A percentile compares a stretch with the other conserved stretches of the same genome.
These are phyloP conservation scores for Xanthorhoe designata DNA, from an alignment of 2,888 invertebrate genomes.

Conservation along the genomic window DNA sequence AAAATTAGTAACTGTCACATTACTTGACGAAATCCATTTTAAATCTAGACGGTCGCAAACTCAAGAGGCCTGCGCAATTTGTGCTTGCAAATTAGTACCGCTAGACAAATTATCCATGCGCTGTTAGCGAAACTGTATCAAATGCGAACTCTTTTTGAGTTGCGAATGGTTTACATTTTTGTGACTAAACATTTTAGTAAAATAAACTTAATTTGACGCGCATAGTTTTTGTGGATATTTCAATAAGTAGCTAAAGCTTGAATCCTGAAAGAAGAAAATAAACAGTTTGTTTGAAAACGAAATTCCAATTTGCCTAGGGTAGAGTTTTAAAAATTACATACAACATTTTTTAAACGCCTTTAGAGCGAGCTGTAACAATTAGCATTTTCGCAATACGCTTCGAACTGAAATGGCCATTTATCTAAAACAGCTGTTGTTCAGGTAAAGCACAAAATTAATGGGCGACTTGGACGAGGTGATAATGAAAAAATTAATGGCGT, in stretches of 20 bases:
- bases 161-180: too few species aligned
- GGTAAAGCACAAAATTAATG: conserved; percentile 72
- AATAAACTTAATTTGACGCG: too few species aligned
- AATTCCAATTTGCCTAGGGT: too few species aligned
- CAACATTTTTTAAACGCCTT: background rate
- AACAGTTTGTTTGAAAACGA: too few species aligned
- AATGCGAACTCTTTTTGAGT: too few species aligned
- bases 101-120: conserved; percentile 20
- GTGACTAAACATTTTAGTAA: too few species aligned
- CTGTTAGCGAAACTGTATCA: background rate
- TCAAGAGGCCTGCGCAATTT: conserved; percentile 46
- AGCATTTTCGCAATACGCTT: background rate
- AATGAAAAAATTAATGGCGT: conserved; percentile 75
- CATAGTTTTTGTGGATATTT: too few species aligned
- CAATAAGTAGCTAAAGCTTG: too few species aligned
- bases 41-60: conserved; percentile 28
- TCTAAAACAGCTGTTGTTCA: conserved; percentile 53
- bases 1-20: conserved; percentile 1
- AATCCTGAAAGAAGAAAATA: too few species aligned
- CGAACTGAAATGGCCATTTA: background rate
- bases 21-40: conserved; percentile 22
- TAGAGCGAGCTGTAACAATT: background rate
- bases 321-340: too few species aligned
- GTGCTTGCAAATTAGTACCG: conserved; percentile 53
- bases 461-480: conserved; percentile 57